These are phyloP conservation scores for Phacellophora camtschatica DNA, from an alignment of 30 jellyfish, hydroid and myxozoan genomes.

Conservation along the genomic window DNA sequence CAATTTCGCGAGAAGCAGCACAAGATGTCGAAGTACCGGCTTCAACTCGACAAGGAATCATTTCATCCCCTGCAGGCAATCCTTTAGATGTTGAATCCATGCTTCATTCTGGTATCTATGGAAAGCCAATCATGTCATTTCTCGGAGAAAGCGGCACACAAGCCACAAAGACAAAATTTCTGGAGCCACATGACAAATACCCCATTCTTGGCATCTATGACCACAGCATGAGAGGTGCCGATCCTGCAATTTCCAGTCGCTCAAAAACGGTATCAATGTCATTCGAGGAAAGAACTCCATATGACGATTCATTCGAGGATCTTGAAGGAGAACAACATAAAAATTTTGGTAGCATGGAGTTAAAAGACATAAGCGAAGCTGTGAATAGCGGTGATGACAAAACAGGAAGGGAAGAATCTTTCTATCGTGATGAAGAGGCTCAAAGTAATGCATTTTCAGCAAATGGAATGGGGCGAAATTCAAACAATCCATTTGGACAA, in stretches of 20 bases:
- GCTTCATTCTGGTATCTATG: conserved; percentile 30
- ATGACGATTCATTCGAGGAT: neutral
- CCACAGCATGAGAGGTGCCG: conserved; percentile 34
- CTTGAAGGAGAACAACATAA: neutral
- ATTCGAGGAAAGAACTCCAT: neutral
- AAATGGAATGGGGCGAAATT: neutral
- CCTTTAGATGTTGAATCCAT: conserved; percentile 29
- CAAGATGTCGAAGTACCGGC: conserved; percentile 34
- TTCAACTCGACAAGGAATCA: conserved; percentile 17
- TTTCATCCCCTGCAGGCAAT: conserved; percentile 15
- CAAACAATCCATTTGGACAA: conserved; percentile 44
- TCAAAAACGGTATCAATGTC: conserved; percentile 16
- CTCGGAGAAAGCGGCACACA: conserved; percentile 4
- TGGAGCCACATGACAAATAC: conserved; percentile 51
- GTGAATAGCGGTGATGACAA: neutral
- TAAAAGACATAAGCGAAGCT: conserved; percentile 34
- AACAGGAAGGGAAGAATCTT: neutral
- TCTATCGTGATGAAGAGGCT: conserved; percentile 23
- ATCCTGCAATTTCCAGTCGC: neutral
- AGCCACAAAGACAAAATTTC: neutral
- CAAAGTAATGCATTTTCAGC: conserved; percentile 33
- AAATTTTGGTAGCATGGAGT: conserved; percentile 23
- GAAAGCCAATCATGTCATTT: conserved; percentile 57
- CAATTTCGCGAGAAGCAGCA: conserved; percentile 60
- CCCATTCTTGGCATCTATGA: conserved; percentile 51